Evolutionary conservation across 2,888 invertebrate genomes (phyloP), one percentile per base, ranked within the genome.

Genomic region (Parnassius smintheus): DNA sequence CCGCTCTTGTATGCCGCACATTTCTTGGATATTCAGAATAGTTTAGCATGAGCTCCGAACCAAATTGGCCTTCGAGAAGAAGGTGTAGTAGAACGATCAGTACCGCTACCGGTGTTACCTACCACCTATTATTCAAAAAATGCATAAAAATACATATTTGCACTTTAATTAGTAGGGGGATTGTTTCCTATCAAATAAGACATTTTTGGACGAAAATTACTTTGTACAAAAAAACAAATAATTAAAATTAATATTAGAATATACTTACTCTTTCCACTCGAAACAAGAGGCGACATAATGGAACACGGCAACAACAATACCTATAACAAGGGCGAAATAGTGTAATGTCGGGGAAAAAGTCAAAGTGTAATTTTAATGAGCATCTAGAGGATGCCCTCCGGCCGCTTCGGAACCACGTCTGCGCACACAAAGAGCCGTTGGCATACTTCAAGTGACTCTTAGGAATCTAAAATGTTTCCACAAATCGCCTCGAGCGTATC

Each of bases 361-460:
- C 70, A 69, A 72, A 70, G 69, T 69, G 67, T 72, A 70, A 70
- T 72, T 71, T 66, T 69, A 72, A 72, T 69, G 66, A 68, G 68
- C 55, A 66, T 54, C 50, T 51, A 54, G 61, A 57, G 58, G 64
- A 64, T 59, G 57, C 68, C 69, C 68, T 66, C 65, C 68, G 70
- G 75, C 68, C 66, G 70, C 67, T 62, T 63, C 64, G 66, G 65
- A 66, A 66, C 65, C 65, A 22, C 59, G 51, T 61, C 62, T 66
- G 61, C 63, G 59, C 55, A 61, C 70, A 68, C 67, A 68, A 68
- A 69, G 66, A 58, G 70, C 78, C 71, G 48, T 58, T 61, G 72
- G 73, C 71, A 63, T 55, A 67, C 66, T 70, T 74, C 70, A 75
- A 77, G 76, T 76, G 77, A 73, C 75, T 76, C 73, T 74, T 71